Conservation (phyloP, 2,113 vertebrate genomes). For the Gallinago undulata region DNA sequence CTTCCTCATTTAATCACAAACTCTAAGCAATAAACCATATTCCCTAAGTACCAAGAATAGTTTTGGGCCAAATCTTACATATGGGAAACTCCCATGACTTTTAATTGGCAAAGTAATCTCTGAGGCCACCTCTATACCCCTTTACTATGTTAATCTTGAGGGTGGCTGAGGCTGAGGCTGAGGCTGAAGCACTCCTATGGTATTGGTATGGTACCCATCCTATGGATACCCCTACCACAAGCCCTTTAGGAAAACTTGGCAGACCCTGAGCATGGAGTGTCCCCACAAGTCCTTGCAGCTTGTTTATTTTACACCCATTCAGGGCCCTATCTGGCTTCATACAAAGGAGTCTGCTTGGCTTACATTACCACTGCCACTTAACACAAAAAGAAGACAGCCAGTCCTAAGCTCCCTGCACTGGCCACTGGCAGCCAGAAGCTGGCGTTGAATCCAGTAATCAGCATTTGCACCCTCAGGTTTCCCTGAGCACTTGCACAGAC, state of each 20-base stretch:
- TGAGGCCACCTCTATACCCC: background rate
- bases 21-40: background rate
- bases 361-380: background rate
- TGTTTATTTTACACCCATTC: background rate
- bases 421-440: background rate
- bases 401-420: background rate
- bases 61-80: background rate
- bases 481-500: background rate
- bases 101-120: background rate
- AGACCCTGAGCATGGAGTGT: background rate
- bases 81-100: background rate
- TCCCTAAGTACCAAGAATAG: background rate
- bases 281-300: background rate
- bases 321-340: background rate
- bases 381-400: background rate
- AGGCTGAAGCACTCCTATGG: background rate
- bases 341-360: background rate
- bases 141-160: background rate
- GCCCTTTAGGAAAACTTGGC: background rate
- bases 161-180: background rate
- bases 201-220: background rate
- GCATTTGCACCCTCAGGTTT: background rate
- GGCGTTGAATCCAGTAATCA: background rate
- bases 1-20: background rate
- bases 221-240: accelerated